These are phyloP conservation scores for Embidobia sp. DNA, from an alignment of 2,888 invertebrate species.

Conservation along the genomic window DNA sequence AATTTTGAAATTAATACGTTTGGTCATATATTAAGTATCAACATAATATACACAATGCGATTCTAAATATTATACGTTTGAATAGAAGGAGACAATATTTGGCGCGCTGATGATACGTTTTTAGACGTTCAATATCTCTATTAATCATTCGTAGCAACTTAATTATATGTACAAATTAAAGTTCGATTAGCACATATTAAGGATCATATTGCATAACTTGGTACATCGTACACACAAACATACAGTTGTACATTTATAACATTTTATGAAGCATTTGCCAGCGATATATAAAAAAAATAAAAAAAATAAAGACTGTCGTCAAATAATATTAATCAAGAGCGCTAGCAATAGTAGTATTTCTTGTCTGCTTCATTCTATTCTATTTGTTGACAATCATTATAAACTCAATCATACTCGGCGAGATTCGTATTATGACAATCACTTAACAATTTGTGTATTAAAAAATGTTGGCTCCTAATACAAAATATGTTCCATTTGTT, in stretches of 20 bases:
- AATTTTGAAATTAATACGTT: conserved; percentile 66
- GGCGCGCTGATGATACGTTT: conserved; percentile 65
- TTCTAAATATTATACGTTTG: conserved; percentile 70
- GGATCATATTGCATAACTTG: conserved; percentile 66
- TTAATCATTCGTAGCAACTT: conserved; percentile 67
- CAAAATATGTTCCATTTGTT: conserved; percentile 68
- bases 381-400: conserved; percentile 69
- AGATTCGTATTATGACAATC: conserved; percentile 69
- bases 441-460: conserved; percentile 59
- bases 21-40: conserved; percentile 75
- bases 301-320: neutral
- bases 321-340: conserved; percentile 62
- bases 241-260: conserved; percentile 34
- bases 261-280: conserved; percentile 71
- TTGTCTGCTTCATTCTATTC: conserved; percentile 62
- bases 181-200: conserved; percentile 69
- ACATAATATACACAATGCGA: conserved; percentile 77
- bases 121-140: conserved; percentile 62
- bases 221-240: conserved; percentile 66
- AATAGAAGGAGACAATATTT: conserved; percentile 70
- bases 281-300: conserved; percentile 5
- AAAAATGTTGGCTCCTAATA: conserved; percentile 69
- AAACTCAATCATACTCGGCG: conserved; percentile 67
- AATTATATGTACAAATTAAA: conserved; percentile 75
- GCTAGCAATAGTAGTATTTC: conserved; percentile 10